Base-by-base conservation (phyloP, 2,113 vertebrate species). In the Hymenochirus boettgeri region DNA sequence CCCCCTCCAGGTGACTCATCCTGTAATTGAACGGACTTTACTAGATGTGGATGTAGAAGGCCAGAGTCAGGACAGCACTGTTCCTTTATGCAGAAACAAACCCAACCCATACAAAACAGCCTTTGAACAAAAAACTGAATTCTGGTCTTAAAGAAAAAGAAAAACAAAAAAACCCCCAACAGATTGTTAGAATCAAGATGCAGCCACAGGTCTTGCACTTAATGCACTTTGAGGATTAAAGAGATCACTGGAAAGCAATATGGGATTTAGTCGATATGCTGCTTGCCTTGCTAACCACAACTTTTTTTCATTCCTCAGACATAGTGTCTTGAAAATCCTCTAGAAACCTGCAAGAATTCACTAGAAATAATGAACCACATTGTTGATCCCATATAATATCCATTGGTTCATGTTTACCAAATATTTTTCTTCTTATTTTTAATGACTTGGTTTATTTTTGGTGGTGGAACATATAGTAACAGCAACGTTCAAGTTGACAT, bases 21-120 rank as follows among this genome's bases (percentile, higher is more conserved):
- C 79, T 65, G 76, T 67, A 61, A 69, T 81, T 64, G 82, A 86
- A 76, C 70, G 91, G 86, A 87, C 88, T 50, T 85, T 98, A 62
- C 74, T 99, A 81, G 96, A 99, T 75, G 80, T 90, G 75, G 90
- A 87, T 50, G 94, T 93, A 2, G 92, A 97, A 77, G 92, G 89
- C 24, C 94, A 98, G 83, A 91, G 83, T 72, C 87, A 86, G 72
- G 95, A 99, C 65, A 90, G 86, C 73, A 99, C 95, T 1, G 73
- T 92, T 57, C 92, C 95, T 0, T 89, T 99, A 73, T 96, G 93
- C 82, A 90, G 86, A 81, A 87, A 91, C 0, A 90, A 90, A 74
- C 74, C 82, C 77, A 85, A 81, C 72, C 78, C 85, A 64, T 83
- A 86, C 62, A 90, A 90, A 83, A 77, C 89, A 75, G 82, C 91